These are phyloP conservation scores for Drosophila azteca DNA, from an alignment of 1,140 invertebrate species.

Conservation along the genomic window DNA sequence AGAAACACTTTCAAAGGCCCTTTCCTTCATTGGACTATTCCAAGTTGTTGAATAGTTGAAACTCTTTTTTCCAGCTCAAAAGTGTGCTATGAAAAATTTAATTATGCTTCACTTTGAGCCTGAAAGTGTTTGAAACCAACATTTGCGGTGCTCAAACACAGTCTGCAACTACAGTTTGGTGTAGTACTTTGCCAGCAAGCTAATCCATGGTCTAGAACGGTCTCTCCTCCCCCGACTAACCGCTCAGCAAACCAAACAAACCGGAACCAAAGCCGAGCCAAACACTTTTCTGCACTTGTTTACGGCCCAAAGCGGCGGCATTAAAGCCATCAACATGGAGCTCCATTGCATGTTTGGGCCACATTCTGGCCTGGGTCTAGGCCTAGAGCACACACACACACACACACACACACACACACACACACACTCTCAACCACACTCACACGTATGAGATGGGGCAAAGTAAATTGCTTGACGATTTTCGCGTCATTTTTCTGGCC, in stretches of 20 bases:
- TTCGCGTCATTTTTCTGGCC: constrained; percentile 50
- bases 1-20: no score
- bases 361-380: constrained; percentile 40
- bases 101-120: constrained; percentile 13
- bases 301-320: constrained; percentile 31
- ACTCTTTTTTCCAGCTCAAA: no score
- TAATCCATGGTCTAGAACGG: constrained; percentile 28
- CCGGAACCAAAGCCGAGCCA: constrained; percentile 24
- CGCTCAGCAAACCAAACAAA: constrained; percentile 34
- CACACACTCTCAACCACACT: constrained; percentile 15
- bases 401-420: constrained; percentile 13
- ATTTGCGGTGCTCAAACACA: constrained; percentile 4
- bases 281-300: constrained; percentile 53
- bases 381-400: neutral
- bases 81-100: neutral
- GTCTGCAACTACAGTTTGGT: constrained; percentile 35
- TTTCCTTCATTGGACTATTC: no score
- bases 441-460: neutral
- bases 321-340: constrained; percentile 45
- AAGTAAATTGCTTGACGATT: constrained; percentile 52
- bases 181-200: constrained; percentile 19
- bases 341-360: constrained; percentile 46
- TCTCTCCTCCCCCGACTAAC: neutral
- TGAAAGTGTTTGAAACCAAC: constrained; percentile 11
- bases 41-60: no score